Evolutionary conservation across 2,888 invertebrate species (phyloP).

Genomic region (Ectobius pallidus): DNA sequence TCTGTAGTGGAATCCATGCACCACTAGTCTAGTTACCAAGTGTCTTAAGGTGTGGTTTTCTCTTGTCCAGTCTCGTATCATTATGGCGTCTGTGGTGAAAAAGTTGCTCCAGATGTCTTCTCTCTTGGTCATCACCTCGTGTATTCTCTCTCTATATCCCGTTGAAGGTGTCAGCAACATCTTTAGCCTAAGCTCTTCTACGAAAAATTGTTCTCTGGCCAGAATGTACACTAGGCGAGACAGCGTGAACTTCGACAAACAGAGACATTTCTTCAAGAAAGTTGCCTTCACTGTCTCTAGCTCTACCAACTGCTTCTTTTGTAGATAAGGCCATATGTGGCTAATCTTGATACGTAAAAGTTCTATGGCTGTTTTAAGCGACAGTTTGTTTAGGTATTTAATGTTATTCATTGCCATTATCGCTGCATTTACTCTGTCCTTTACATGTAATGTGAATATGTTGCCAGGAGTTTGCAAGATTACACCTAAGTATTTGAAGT

Average conservation of each 20-base stretch:
- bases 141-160: neutral
- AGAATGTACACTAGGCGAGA: neutral
- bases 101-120: no score
- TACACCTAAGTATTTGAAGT: neutral
- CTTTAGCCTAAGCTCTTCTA: neutral
- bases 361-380: neutral
- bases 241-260: neutral
- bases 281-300: neutral
- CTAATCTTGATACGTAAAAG: neutral
- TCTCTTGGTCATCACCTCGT: no score
- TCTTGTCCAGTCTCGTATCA: no score
- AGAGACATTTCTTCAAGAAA: neutral
- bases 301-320: neutral
- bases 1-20: no score
- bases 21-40: no score
- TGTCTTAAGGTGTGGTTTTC: no score
- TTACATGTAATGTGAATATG: neutral
- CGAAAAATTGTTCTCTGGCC: neutral
- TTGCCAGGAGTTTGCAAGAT: neutral
- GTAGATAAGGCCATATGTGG: neutral
- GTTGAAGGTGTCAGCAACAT: neutral
- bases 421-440: neutral
- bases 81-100: no score
- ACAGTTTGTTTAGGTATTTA: neutral
- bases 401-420: neutral